A percentile compares a stretch with the other conserved stretches of the same genome.
These are phyloP conservation scores for Periphyllus acericola DNA, from an alignment of 2,888 invertebrate genomes.

Conservation along the genomic window DNA sequence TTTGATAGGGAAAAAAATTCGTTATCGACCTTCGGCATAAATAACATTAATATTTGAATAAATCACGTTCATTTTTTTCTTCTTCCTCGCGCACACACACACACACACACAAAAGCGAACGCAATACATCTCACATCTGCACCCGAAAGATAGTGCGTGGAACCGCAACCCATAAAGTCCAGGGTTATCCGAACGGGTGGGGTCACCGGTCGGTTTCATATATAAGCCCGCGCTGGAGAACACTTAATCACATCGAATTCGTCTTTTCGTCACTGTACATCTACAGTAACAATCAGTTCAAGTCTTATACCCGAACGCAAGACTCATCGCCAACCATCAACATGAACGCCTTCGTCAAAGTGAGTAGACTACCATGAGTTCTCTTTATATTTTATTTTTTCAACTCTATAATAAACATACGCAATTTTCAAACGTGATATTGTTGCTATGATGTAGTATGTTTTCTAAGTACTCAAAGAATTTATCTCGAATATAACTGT, in stretches of 20 bases:
- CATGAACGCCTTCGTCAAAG: conserved; percentile 59
- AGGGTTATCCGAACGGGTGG: conserved; percentile 54
- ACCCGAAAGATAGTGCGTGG: conserved; percentile 32
- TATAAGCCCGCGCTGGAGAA: conserved; percentile 39
- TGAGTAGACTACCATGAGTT: conserved; percentile 6
- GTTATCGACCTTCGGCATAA: conserved; percentile 22
- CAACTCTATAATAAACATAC: too few species aligned
- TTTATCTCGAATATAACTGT: background rate
- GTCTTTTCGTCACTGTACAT: conserved; percentile 21
- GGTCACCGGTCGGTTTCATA: conserved; percentile 31
- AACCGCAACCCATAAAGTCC: conserved; percentile 50
- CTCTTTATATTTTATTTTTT: background rate
- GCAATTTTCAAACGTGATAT: background rate
- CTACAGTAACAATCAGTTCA: background rate
- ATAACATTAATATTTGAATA: conserved; percentile 50
- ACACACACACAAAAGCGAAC: background rate
- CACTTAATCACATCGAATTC: conserved; percentile 27
- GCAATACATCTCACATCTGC: background rate
- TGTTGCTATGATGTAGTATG: background rate
- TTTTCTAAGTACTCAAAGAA: background rate
- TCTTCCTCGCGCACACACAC: background rate
- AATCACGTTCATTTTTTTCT: conserved; percentile 51
- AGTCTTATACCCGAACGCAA: background rate
- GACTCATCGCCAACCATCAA: background rate
- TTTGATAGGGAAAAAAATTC: background rate